Conservation (phyloP, 2,888 invertebrate species). For the Sussaba pulchella region DNA sequence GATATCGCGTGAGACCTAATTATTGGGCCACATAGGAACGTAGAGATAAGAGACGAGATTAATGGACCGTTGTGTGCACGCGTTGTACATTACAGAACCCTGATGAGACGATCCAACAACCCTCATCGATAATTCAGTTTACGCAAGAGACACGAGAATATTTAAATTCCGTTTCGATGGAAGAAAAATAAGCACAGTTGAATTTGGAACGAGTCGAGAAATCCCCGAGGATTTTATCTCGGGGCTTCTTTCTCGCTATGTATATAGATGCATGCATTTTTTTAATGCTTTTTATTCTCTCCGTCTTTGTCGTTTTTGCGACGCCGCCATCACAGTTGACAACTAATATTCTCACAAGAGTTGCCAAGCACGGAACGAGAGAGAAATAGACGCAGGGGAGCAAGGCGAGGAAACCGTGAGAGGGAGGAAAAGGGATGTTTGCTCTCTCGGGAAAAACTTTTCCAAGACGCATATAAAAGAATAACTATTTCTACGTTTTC, state of each 20-base stretch:
- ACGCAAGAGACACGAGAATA: neutral
- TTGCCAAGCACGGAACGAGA: constrained; percentile 2
- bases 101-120: neutral
- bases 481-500: constrained; percentile 52
- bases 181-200: neutral
- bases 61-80: constrained; percentile 10
- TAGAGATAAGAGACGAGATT: constrained; percentile 13
- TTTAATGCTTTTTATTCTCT: constrained; percentile 20
- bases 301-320: neutral
- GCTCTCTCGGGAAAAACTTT: constrained; percentile 49
- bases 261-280: constrained; percentile 35
- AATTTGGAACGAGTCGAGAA: neutral
- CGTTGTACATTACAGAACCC: neutral
- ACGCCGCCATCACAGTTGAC: constrained; percentile 52
- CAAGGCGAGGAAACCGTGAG: neutral
- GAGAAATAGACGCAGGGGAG: constrained; percentile 60
- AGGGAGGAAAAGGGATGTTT: constrained; percentile 13
- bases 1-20: neutral
- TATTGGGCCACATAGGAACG: neutral
- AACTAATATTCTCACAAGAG: constrained; percentile 56
- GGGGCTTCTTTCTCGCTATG: too few species aligned
- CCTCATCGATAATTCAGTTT: neutral
- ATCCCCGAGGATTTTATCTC: neutral
- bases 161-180: neutral
- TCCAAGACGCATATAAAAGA: constrained; percentile 56